phyloP scores from a whole-genome alignment of 2,797 vertebrate species.

The Phoebastria nigripes region DNA sequence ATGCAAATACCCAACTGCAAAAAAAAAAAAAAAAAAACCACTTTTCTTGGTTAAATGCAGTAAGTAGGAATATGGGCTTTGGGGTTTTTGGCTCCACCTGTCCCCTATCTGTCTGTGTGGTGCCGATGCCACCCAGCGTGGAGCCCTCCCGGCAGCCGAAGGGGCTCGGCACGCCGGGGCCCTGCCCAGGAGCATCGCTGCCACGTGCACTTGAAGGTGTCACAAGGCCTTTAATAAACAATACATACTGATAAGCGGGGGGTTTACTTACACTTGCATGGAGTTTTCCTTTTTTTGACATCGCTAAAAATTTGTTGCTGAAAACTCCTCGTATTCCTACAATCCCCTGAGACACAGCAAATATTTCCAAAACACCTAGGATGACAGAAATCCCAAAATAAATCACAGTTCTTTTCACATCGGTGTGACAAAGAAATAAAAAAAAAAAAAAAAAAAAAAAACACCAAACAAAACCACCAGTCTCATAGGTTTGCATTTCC shows the following conservation, averaged over 20 bases:
- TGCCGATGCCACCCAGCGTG: fast-evolving
- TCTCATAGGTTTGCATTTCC: background rate
- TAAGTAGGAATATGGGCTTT: fast-evolving
- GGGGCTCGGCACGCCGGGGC: fast-evolving
- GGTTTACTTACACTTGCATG: constrained; percentile 90
- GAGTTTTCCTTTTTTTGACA: constrained; percentile 97
- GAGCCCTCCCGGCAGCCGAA: background rate
- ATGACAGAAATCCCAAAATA: constrained; percentile 84
- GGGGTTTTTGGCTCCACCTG: background rate
- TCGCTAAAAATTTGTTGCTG: constrained; percentile 97
- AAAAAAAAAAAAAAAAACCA: too few species aligned
- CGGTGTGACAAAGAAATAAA: constrained; percentile 38
- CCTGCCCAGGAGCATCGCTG: background rate
- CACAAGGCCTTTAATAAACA: constrained; percentile 36
- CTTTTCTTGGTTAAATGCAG: background rate
- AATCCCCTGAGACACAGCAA: constrained; percentile 96
- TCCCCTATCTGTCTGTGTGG: background rate
- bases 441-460: background rate
- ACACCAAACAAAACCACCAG: background rate
- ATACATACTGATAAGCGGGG: background rate
- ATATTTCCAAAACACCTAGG: constrained; percentile 97
- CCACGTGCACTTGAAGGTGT: background rate
- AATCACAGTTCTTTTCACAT: constrained; percentile 71
- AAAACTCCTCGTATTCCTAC: constrained; percentile 96
- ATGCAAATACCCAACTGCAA: background rate